These are phyloP conservation scores for Nyctereutes procyonoides DNA, from an alignment of 2,113 vertebrate species.

Conservation along the genomic window DNA sequence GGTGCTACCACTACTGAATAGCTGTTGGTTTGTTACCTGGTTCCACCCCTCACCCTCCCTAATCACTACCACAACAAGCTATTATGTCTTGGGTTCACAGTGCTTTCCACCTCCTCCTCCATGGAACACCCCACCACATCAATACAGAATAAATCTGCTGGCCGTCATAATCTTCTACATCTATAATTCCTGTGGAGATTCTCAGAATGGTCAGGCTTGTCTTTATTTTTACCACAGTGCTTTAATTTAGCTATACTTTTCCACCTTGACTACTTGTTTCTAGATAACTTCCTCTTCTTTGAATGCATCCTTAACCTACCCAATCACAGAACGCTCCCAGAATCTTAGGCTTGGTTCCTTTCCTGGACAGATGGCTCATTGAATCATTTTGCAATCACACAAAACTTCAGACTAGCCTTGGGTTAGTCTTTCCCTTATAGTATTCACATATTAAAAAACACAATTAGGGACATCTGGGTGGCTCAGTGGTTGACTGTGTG, in stretches of 20 bases:
- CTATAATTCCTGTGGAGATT: neutral
- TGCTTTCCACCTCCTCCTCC: neutral
- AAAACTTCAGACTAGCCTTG: slow-evolving; percentile 9
- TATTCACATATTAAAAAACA: neutral
- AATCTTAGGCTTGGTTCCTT: slow-evolving; percentile 48
- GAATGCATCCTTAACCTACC: neutral
- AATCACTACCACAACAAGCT: neutral
- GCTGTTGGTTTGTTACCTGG: neutral
- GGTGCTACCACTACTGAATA: neutral
- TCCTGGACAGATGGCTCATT: neutral
- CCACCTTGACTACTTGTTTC: neutral
- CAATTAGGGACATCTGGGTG: no score
- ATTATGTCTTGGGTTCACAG: neutral
- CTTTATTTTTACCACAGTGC: slow-evolving; percentile 37
- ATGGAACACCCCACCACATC: neutral
- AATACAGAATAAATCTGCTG: neutral
- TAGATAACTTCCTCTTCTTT: neutral
- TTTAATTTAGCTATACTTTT: neutral
- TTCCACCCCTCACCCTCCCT: neutral
- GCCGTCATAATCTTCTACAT: neutral
- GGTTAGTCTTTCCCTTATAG: neutral
- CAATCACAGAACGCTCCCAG: neutral
- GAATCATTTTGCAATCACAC: slow-evolving; percentile 8
- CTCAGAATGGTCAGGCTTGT: neutral
- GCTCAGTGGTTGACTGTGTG: no score